Evolutionary conservation across 1,140 invertebrate species (phyloP).

Genomic region (Drosophila bocqueti): DNA sequence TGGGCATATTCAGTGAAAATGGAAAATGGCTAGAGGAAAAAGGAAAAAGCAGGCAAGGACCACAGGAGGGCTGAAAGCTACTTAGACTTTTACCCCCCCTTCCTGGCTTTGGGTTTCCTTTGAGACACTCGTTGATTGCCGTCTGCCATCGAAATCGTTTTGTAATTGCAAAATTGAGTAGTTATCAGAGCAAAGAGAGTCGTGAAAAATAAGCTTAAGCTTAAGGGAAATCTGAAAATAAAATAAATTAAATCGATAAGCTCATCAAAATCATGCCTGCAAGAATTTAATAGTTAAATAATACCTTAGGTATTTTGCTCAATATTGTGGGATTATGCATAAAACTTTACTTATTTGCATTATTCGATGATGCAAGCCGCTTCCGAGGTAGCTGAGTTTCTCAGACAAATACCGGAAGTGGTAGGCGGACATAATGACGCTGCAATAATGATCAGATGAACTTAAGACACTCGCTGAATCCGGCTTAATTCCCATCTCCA

Average conservation of each 20-base stretch:
- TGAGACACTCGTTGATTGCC: slow-evolving; percentile 39
- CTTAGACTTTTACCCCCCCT: slow-evolving; percentile 18
- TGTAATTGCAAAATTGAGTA: slow-evolving; percentile 50
- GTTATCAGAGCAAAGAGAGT: slow-evolving; percentile 1
- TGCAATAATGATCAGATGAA: slow-evolving; percentile 25
- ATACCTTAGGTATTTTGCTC: too few species aligned
- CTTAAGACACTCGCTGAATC: slow-evolving; percentile 27
- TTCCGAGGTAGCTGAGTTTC: neutral
- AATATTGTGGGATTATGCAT: neutral
- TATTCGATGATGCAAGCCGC: slow-evolving; percentile 6
- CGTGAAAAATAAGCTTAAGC: neutral
- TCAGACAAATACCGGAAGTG: slow-evolving; percentile 26
- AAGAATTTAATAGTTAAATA: too few species aligned
- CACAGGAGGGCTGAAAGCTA: slow-evolving; percentile 12
- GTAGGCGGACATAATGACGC: slow-evolving; percentile 29
- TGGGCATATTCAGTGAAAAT: slow-evolving; percentile 44
- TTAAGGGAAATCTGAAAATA: neutral
- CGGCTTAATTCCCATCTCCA: slow-evolving; percentile 34
- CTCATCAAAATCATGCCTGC: neutral
- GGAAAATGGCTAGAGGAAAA: neutral
- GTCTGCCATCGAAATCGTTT: slow-evolving; percentile 54
- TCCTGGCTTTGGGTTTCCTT: slow-evolving; percentile 19
- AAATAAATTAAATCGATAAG: neutral
- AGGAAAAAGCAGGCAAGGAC: slow-evolving; percentile 1
- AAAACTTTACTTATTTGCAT: neutral